Percentiles rank a stretch among this genome's conserved stretches.
phyloP scores from a whole-genome alignment of 2,888 invertebrate genomes.

The Ophion costatus region DNA sequence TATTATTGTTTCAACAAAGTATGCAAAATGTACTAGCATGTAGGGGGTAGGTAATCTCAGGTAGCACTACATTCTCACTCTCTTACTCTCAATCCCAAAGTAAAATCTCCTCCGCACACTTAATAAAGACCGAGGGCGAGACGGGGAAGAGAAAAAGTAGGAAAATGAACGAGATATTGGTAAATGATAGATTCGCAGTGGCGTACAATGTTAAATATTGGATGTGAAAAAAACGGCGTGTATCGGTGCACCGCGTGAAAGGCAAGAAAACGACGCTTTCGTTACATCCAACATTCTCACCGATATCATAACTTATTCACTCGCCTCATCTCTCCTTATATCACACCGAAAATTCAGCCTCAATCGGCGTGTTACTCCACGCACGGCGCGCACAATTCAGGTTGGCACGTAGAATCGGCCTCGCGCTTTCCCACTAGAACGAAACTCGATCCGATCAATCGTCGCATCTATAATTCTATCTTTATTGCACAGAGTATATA shows the following conservation, averaged over 20 bases:
- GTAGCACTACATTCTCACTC: too few relatives aligned
- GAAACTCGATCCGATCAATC: too few relatives aligned
- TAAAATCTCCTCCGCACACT: conserved; percentile 32
- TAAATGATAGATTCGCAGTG: conserved; percentile 56
- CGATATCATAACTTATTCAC: conserved; percentile 68
- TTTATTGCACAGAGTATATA: too few relatives aligned
- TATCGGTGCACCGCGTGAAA: conserved; percentile 58
- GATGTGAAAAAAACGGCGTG: conserved; percentile 62
- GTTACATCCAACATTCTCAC: conserved; percentile 65
- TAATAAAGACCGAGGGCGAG: conserved; percentile 37
- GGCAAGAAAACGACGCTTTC: neutral
- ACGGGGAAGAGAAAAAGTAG: conserved; percentile 13
- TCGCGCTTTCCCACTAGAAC: too few relatives aligned
- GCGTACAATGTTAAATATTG: conserved; percentile 67
- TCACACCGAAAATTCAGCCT: conserved; percentile 28
- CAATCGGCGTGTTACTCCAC: neutral
- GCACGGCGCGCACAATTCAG: too few relatives aligned
- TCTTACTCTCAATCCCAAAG: neutral
- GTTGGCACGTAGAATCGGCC: too few relatives aligned
- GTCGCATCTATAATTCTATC: too few relatives aligned
- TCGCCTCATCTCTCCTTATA: conserved; percentile 57
- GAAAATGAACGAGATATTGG: conserved; percentile 2
- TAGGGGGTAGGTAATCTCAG: too few relatives aligned
- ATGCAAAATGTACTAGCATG: too few relatives aligned
- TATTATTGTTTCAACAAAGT: too few relatives aligned